These are phyloP conservation scores for Dryocosmus kuriphilus DNA, from an alignment of 2,888 invertebrate species.

Conservation along the genomic window DNA sequence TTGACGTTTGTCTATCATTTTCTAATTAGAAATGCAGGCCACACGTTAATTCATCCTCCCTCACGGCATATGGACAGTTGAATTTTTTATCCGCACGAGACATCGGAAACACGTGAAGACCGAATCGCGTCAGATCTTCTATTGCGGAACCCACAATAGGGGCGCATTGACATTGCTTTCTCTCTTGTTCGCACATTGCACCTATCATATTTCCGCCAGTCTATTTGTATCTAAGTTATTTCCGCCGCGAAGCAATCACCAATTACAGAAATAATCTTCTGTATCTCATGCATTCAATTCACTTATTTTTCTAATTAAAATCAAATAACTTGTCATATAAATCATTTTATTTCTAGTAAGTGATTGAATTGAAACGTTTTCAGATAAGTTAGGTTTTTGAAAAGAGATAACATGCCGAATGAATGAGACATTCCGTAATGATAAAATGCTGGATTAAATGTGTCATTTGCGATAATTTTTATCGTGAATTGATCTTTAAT, in stretches of 20 bases:
- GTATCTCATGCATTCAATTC: neutral
- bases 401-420: conserved; percentile 1
- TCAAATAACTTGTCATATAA: neutral
- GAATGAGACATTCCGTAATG: neutral
- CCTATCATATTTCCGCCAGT: conserved; percentile 7
- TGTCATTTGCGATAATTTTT: neutral
- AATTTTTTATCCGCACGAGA: conserved; percentile 33
- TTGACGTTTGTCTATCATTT: conserved; percentile 19
- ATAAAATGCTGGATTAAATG: no score
- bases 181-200: conserved; percentile 11
- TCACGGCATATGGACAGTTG: conserved; percentile 24
- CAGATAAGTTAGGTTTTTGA: neutral
- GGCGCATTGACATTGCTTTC: conserved; percentile 28
- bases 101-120: conserved; percentile 24
- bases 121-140: conserved; percentile 31
- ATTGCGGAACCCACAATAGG: conserved; percentile 7
- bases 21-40: conserved; percentile 35
- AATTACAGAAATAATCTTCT: conserved; percentile 4
- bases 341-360: neutral
- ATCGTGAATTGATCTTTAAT: conserved; percentile 3
- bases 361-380: neutral
- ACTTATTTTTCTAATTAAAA: neutral
- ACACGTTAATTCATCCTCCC: conserved; percentile 32
- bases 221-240: conserved; percentile 26
- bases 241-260: neutral